Evolutionary conservation across 2,888 invertebrate species (phyloP).

Genomic region (Agriotes lineatus): DNA sequence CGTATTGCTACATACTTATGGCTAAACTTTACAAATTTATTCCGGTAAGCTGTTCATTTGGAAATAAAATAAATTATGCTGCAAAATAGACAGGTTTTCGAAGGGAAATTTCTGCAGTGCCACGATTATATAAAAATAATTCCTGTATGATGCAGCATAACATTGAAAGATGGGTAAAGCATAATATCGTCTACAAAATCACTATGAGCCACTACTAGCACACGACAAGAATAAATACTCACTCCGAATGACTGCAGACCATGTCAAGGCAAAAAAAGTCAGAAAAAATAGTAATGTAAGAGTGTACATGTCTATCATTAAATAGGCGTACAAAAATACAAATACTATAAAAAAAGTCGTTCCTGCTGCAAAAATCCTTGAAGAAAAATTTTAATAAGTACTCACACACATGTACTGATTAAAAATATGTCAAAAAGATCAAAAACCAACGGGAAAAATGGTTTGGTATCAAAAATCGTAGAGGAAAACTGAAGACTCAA

Average conservation of each 20-base stretch:
- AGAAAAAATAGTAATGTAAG: constrained; percentile 68
- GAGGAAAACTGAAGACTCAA: constrained; percentile 47
- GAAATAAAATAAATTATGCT: constrained; percentile 41
- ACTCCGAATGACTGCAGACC: constrained; percentile 78
- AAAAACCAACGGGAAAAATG: constrained; percentile 49
- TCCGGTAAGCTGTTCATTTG: constrained; percentile 48
- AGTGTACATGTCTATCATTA: constrained; percentile 59
- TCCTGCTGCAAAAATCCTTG: constrained; percentile 68
- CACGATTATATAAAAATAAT: not conserved
- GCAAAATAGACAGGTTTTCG: constrained; percentile 26
- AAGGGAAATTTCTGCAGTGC: not conserved
- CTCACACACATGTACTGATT: constrained; percentile 81
- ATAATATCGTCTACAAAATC: constrained; percentile 47
- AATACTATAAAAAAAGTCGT: constrained; percentile 54
- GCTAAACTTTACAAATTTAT: constrained; percentile 37
- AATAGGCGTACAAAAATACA: constrained; percentile 52
- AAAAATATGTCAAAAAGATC: constrained; percentile 47
- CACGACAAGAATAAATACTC: constrained; percentile 76
- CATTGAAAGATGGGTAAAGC: constrained; percentile 46
- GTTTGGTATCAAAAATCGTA: constrained; percentile 45
- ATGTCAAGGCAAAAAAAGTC: constrained; percentile 79
- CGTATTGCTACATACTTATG: constrained; percentile 29
- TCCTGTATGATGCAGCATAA: constrained; percentile 34
- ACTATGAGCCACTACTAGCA: constrained; percentile 59
- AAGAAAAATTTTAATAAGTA: constrained; percentile 61